phyloP scores from a whole-genome alignment of 2,113 vertebrate genomes.

The Eulemur rufifrons region DNA sequence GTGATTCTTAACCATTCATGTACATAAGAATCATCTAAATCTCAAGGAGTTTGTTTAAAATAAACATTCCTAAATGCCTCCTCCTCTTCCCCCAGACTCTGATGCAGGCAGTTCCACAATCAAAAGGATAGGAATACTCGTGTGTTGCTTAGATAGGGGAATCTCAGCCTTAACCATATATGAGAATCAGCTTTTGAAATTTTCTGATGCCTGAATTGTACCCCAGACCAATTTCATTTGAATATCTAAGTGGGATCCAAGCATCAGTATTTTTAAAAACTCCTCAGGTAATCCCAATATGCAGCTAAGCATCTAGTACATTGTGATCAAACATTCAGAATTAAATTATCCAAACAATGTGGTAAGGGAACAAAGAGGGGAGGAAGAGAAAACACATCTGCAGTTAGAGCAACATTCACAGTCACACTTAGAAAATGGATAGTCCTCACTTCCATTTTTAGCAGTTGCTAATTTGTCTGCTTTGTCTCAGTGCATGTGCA shows the following conservation, averaged over 20 bases:
- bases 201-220: not conserved
- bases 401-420: not conserved
- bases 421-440: not conserved
- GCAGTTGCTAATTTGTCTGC: not conserved
- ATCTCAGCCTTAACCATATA: not conserved
- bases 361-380: not conserved
- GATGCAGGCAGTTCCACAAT: not conserved
- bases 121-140: not conserved
- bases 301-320: not conserved
- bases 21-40: not conserved
- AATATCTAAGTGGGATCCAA: not conserved
- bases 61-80: not conserved
- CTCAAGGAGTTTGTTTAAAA: not conserved
- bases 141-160: not conserved
- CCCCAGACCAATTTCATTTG: not conserved
- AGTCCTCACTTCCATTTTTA: not conserved
- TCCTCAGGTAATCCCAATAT: not conserved
- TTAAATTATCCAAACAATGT: not conserved
- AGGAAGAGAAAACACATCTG: not conserved
- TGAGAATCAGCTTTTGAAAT: not conserved
- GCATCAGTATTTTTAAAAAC: not conserved
- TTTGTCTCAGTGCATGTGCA: not conserved
- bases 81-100: not conserved
- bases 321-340: not conserved
- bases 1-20: not conserved